A percentile compares a stretch with the other conserved stretches of the same genome.
Conservation (phyloP, 2,113 vertebrate genomes). For the Ophiodon elongatus region DNA sequence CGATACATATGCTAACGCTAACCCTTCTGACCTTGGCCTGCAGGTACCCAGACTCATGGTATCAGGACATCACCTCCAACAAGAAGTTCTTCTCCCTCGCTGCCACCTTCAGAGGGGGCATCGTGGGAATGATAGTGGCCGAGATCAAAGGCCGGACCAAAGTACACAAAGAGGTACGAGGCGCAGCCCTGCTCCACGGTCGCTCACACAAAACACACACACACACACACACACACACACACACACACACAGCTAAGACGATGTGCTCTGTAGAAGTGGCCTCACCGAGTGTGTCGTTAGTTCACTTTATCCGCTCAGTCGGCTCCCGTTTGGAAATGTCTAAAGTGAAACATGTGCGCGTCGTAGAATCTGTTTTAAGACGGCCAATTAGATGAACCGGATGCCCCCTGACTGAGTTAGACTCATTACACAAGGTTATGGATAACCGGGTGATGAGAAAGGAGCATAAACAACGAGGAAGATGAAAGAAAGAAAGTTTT, state of each 20-base stretch:
- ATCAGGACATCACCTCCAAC: conserved; percentile 99
- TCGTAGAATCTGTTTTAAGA: conserved; percentile 68
- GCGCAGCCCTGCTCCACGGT: not conserved
- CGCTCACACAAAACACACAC: not conserved
- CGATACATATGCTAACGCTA: no score
- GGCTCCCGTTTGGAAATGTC: conserved; percentile 11
- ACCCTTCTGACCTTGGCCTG: conserved; percentile 18
- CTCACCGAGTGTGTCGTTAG: not conserved
- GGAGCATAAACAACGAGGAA: not conserved
- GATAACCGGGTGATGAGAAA: not conserved
- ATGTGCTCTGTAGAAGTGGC: not conserved
- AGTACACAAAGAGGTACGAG: conserved; percentile 96
- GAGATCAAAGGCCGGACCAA: conserved; percentile 98
- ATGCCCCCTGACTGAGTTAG: conserved; percentile 36
- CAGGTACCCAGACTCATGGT: conserved; percentile 99
- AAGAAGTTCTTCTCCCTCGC: conserved; percentile 99
- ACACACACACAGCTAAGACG: not conserved
- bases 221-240: no score
- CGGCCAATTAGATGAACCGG: conserved; percentile 52
- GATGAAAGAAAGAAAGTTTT: not conserved
- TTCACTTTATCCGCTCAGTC: not conserved
- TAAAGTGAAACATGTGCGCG: conserved; percentile 50
- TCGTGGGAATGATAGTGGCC: conserved; percentile 99
- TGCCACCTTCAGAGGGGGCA: conserved; percentile 94
- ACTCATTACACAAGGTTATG: not conserved